phyloP scores from a whole-genome alignment of 2,888 invertebrate genomes.

The Caenorhabditis auriculariae region DNA sequence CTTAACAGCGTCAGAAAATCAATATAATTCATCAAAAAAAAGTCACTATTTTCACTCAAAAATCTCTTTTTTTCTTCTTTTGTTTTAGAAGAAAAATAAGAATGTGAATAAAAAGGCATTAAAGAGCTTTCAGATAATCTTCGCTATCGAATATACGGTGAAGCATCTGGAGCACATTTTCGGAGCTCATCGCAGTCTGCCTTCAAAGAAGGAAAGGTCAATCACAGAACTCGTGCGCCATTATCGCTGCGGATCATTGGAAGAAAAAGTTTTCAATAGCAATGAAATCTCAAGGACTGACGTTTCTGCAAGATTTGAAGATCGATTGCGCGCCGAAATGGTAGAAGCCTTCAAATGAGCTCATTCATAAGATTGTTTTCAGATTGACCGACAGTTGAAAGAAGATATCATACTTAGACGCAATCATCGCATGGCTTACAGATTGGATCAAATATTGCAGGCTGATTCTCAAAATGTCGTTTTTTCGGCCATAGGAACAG shows the following conservation, averaged over 20 bases:
- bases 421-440: constrained; percentile 68
- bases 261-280: constrained; percentile 32
- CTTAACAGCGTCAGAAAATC: too few relatives aligned
- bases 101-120: neutral
- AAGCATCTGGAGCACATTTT: constrained; percentile 41
- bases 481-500: constrained; percentile 70
- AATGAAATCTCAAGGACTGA: constrained; percentile 12
- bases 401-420: constrained; percentile 68
- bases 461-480: constrained; percentile 66
- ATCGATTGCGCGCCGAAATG: constrained; percentile 16
- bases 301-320: constrained; percentile 3
- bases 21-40: too few relatives aligned
- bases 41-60: too few relatives aligned
- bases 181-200: constrained; percentile 1
- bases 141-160: constrained; percentile 55
- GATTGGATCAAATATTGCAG: constrained; percentile 66
- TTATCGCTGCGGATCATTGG: constrained; percentile 48
- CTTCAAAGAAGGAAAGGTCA: constrained; percentile 8
- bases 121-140: constrained; percentile 44
- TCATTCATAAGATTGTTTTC: constrained; percentile 4
- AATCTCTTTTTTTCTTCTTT: too few relatives aligned
- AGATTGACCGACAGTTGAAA: constrained; percentile 67
- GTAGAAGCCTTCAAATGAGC: constrained; percentile 1
- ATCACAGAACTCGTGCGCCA: constrained; percentile 19
- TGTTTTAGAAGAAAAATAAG: too few relatives aligned